phyloP scores from a whole-genome alignment of 2,888 invertebrate genomes.

The Chloromyia formosa region DNA sequence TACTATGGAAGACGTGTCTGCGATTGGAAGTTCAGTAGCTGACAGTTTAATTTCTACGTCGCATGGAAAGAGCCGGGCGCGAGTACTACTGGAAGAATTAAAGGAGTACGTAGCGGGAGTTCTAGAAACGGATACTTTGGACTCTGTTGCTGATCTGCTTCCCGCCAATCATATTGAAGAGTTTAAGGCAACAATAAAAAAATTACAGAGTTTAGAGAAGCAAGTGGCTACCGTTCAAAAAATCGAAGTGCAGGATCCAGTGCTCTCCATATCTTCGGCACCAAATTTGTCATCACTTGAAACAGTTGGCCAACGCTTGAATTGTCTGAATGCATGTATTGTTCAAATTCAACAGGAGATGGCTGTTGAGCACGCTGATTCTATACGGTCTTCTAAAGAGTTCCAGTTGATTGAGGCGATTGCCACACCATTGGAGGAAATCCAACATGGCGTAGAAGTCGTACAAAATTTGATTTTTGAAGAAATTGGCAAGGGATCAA shows the following conservation, averaged over 20 bases:
- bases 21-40: constrained; percentile 66
- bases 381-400: neutral
- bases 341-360: constrained; percentile 58
- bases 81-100: constrained; percentile 55
- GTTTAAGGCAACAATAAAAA: constrained; percentile 57
- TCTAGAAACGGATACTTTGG: constrained; percentile 55
- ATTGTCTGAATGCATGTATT: constrained; percentile 57
- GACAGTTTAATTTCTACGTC: constrained; percentile 34
- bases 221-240: constrained; percentile 62
- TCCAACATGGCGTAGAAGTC: constrained; percentile 23
- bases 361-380: constrained; percentile 38
- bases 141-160: constrained; percentile 51
- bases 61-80: constrained; percentile 44
- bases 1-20: constrained; percentile 68
- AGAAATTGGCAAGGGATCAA: constrained; percentile 51
- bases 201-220: constrained; percentile 62
- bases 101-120: constrained; percentile 58
- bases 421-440: constrained; percentile 38
- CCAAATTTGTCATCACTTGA: constrained; percentile 53
- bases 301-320: constrained; percentile 60
- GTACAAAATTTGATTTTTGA: constrained; percentile 54
- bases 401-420: constrained; percentile 37
- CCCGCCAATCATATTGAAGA: constrained; percentile 52
- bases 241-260: constrained; percentile 57
- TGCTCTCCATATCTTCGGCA: constrained; percentile 57